Percentiles rank a stretch among this genome's conserved stretches.
Conservation (phyloP, 2,797 vertebrate species). For the Liparis tanakae region DNA sequence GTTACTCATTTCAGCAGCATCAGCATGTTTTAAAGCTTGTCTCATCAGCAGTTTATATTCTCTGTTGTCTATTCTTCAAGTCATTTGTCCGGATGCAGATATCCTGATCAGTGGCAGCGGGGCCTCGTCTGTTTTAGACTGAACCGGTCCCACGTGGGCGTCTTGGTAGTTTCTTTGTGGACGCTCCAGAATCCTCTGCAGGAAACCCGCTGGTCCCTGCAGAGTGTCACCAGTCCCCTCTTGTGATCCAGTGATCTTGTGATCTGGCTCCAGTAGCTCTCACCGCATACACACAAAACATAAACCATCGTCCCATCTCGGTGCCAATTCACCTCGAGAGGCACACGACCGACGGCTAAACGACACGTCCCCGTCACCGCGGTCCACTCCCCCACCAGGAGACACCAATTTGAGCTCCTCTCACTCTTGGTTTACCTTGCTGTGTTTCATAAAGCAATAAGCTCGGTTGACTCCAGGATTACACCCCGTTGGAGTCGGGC, state of each 20-base stretch:
- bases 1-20: not conserved
- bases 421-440: not conserved
- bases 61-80: not conserved
- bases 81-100: not conserved
- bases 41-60: constrained; percentile 1
- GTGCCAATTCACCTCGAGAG: constrained; percentile 29
- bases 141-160: not conserved
- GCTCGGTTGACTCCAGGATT: constrained; percentile 3
- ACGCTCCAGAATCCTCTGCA: not conserved
- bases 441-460: constrained; percentile 2
- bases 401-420: not conserved
- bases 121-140: not conserved
- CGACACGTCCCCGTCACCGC: constrained; percentile 13
- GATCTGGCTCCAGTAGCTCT: constrained; percentile 27
- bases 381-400: not conserved
- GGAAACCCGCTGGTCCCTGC: not conserved
- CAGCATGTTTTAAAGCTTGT: constrained; percentile 5
- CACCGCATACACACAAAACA: not conserved
- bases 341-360: constrained; percentile 16
- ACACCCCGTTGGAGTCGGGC: not conserved
- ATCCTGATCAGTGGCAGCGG: not conserved
- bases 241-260: constrained; percentile 50
- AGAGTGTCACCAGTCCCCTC: constrained; percentile 17
- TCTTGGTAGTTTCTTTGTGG: constrained; percentile 6
- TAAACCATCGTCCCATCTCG: constrained; percentile 7